Percentiles rank a stretch among this genome's conserved stretches.
Conservation (phyloP, 2,797 vertebrate species). For the Caiman crocodilus region DNA sequence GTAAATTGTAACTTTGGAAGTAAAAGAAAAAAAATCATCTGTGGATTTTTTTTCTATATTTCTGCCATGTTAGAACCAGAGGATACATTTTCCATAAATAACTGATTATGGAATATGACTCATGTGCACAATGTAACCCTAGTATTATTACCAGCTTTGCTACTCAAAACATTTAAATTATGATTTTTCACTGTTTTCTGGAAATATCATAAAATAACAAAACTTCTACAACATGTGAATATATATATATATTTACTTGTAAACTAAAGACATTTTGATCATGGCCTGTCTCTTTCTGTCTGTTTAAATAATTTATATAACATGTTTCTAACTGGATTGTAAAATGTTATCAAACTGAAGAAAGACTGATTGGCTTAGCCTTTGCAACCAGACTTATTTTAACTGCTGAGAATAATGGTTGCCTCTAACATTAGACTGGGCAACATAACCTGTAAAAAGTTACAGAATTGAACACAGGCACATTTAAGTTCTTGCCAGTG, state of each 20-base stretch:
- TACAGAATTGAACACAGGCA: constrained; percentile 48
- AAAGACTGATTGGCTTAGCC: constrained; percentile 69
- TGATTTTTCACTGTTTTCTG: background rate
- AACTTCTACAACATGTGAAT: constrained; percentile 8
- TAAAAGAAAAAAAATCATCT: background rate
- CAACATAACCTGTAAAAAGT: background rate
- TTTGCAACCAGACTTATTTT: constrained; percentile 71
- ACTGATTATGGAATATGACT: constrained; percentile 36
- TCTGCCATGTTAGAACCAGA: constrained; percentile 39
- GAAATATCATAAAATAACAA: background rate
- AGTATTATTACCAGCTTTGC: constrained; percentile 36
- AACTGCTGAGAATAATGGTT: constrained; percentile 59
- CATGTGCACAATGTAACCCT: constrained; percentile 35
- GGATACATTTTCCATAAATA: constrained; percentile 40
- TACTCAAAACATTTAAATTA: constrained; percentile 19
- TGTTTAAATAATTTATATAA: too few relatives aligned
- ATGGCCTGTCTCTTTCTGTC: background rate
- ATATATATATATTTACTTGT: background rate
- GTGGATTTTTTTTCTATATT: constrained; percentile 27
- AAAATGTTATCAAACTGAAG: constrained; percentile 70
- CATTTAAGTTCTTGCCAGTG: constrained; percentile 50
- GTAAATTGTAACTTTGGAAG: background rate
- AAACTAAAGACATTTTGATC: constrained; percentile 59
- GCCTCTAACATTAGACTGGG: constrained; percentile 42
- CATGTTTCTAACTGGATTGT: background rate